These are phyloP conservation scores for Marisa cornuarietis DNA, from an alignment of 1,140 invertebrate genomes.

Conservation along the genomic window DNA sequence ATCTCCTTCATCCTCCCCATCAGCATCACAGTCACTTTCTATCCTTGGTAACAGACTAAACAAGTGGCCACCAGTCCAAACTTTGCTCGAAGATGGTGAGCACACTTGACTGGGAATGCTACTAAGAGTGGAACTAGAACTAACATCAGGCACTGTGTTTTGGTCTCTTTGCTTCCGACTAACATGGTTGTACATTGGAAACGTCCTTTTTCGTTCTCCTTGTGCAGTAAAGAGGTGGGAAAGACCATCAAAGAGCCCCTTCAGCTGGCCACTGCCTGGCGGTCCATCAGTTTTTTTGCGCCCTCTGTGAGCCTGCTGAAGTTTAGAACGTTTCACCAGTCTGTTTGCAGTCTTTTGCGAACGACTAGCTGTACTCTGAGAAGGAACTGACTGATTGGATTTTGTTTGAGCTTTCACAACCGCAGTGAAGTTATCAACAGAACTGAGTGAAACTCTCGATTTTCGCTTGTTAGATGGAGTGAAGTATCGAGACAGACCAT, in stretches of 20 bases:
- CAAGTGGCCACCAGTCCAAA: conserved; percentile 1
- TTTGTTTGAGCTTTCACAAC: conserved; percentile 24
- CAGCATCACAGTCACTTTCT: conserved; percentile 26
- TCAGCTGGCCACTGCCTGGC: conserved; percentile 74
- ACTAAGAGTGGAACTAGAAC: neutral
- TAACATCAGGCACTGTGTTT: neutral
- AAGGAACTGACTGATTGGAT: neutral
- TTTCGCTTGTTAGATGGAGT: conserved; percentile 64
- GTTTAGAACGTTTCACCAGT: conserved; percentile 58
- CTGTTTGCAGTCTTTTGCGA: conserved; percentile 59
- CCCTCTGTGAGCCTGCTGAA: conserved; percentile 57
- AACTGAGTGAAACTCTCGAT: conserved; percentile 63
- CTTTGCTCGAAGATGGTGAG: neutral
- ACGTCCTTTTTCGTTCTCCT: conserved; percentile 69
- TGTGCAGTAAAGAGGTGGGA: conserved; percentile 83
- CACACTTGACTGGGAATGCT: conserved; percentile 16
- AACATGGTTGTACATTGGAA: conserved; percentile 37
- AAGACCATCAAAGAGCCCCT: conserved; percentile 83
- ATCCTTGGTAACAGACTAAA: conserved; percentile 11
- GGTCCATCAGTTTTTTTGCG: conserved; percentile 45
- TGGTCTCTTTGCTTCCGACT: conserved; percentile 28
- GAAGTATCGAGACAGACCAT: conserved; percentile 65
- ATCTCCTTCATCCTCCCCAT: conserved; percentile 23
- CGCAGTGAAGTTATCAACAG: conserved; percentile 44
- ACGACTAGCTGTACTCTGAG: conserved; percentile 37